Percentiles rank a stretch among this genome's conserved stretches.
These are phyloP conservation scores for Olivierus martensii DNA, from an alignment of 1,140 invertebrate genomes.

Conservation along the genomic window DNA sequence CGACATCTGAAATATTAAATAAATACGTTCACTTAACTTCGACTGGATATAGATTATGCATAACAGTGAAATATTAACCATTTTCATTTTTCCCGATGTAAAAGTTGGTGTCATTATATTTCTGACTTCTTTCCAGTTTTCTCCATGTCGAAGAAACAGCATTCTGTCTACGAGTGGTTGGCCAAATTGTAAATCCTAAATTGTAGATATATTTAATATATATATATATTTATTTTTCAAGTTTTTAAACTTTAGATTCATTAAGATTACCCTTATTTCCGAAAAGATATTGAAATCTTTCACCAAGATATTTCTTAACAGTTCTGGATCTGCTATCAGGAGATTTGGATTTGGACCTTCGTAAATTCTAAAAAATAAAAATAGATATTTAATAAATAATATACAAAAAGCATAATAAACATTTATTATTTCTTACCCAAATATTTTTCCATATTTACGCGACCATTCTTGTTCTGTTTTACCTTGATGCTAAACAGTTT, in stretches of 20 bases:
- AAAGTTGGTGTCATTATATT: slow-evolving; percentile 43
- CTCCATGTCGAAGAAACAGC: slow-evolving; percentile 8
- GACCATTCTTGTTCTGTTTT: background rate
- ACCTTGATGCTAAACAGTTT: background rate
- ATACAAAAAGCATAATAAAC: no score
- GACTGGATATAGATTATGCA: no score
- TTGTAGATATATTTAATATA: no score
- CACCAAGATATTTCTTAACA: slow-evolving; percentile 15
- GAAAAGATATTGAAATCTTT: slow-evolving; percentile 20
- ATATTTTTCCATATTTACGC: background rate
- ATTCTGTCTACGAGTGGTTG: slow-evolving; percentile 3
- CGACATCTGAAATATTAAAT: slow-evolving; percentile 12
- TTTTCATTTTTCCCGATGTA: slow-evolving; percentile 41
- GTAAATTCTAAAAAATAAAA: no score
- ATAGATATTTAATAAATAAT: no score
- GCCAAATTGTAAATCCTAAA: slow-evolving; percentile 2
- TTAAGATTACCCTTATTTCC: slow-evolving; percentile 6
- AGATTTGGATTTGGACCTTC: background rate
- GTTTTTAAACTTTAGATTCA: no score
- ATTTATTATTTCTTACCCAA: background rate
- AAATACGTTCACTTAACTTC: no score
- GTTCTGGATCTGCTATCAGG: slow-evolving; percentile 11
- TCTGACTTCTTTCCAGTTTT: slow-evolving; percentile 40
- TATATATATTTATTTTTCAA: no score
- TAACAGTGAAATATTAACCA: slow-evolving; percentile 32